Evolutionary conservation across 2,113 vertebrate genomes (phyloP), one percentile per base, ranked within the genome.

Genomic region (Solenodon paradoxus): DNA sequence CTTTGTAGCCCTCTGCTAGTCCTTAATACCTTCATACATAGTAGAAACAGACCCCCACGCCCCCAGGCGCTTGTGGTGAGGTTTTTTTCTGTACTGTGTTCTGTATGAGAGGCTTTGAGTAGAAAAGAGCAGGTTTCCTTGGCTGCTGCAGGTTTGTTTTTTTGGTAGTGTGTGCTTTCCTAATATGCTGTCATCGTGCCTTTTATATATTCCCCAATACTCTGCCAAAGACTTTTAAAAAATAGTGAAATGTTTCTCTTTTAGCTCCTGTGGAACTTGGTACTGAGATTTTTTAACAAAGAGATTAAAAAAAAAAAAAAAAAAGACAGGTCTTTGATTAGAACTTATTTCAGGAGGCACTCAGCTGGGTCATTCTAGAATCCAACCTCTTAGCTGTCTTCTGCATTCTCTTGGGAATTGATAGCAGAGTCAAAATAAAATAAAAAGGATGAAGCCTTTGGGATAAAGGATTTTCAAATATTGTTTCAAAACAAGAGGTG

Each of bases 151-250:
- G 40, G 9, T 66, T 53, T 11, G 35, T 69, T 30, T 93, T 92
- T 42, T 78, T 77, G 9, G 51, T 53, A 90, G 45, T 77, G 12
- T 72, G n/a, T 82, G 66, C 42, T 87, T 90, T 74, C 90, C 69
- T 47, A 49, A 75, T 49, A 35, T 85, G 80, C 94, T 64, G 68
- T 71, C 57, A 57, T 66, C 2, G 6, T 68, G 30, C 30, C 49
- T 88, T 95, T 89, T 53, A 85, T 90, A 61, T 69, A 53, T 57
- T 84, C 88, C 55, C 42, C 19, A 79, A 80, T 68, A 77, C 79
- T 84, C 66, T 83, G 74, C 59, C 74, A 86, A 83, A 89, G 7
- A 19, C 32, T 74, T 93, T 90, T 59, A 74, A 72, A 74, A 91
- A 42, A 55, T 61, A 64, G 49, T 45, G 9, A 40, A 64, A 82